phyloP scores from a whole-genome alignment of 2,888 invertebrate genomes.

The Timema podura region DNA sequence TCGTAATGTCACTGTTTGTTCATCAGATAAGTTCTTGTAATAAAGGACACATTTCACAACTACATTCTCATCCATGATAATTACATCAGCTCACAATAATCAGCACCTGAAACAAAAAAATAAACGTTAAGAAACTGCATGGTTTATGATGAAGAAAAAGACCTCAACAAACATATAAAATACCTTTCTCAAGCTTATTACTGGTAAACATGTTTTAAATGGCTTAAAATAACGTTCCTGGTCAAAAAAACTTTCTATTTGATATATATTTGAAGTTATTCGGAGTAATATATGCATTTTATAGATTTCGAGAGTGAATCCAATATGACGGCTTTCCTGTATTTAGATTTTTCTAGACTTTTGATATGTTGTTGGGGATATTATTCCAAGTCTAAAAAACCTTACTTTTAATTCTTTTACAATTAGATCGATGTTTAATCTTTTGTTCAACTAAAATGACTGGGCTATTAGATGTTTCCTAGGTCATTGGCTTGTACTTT shows the following conservation, averaged over 20 bases:
- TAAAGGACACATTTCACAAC: background rate
- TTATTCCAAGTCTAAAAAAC: background rate
- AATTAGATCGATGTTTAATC: background rate
- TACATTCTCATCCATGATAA: background rate
- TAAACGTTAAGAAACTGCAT: background rate
- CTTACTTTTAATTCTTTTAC: background rate
- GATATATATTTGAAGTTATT: background rate
- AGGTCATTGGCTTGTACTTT: too few relatives aligned
- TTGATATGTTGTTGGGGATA: background rate
- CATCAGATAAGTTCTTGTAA: background rate
- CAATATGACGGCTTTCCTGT: background rate
- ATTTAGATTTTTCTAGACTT: background rate
- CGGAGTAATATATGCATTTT: background rate
- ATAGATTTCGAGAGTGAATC: background rate
- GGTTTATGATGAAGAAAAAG: background rate
- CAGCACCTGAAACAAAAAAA: background rate
- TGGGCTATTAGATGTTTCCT: too few relatives aligned
- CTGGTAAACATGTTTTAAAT: background rate
- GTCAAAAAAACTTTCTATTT: too few relatives aligned
- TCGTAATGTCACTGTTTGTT: conserved; percentile 3
- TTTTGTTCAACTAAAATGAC: too few relatives aligned
- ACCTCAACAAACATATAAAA: background rate
- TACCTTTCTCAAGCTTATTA: background rate
- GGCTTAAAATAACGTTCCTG: too few relatives aligned
- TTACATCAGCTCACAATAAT: conserved; percentile 5